These are phyloP conservation scores for Zoroaster sp. DNA, from an alignment of 53 echinoderm and acorn worm genomes.

Conservation along the genomic window DNA sequence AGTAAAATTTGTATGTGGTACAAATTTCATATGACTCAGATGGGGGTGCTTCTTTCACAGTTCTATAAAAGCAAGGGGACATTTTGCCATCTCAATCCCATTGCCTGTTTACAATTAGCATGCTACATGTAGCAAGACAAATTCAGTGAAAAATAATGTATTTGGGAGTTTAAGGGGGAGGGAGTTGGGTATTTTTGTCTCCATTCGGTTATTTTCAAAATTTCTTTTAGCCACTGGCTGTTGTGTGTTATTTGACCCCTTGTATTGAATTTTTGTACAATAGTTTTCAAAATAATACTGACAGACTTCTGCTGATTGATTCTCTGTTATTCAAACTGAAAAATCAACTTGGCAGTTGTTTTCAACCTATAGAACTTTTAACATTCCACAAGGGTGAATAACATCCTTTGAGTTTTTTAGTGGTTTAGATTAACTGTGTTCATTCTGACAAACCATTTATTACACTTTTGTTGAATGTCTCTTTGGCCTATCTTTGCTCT, in stretches of 20 bases:
- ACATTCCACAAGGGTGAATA: conserved; percentile 54
- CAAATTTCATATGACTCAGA: no score
- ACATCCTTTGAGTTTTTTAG: not conserved
- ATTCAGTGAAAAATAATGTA: no score
- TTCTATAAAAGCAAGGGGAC: no score
- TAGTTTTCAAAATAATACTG: not conserved
- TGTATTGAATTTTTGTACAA: not conserved
- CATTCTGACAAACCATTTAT: conserved; percentile 31
- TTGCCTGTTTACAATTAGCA: no score
- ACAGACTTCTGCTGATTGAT: not conserved
- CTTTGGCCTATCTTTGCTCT: not conserved
- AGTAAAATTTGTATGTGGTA: no score
- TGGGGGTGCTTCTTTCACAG: no score
- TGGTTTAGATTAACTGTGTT: not conserved
- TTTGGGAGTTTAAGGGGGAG: not conserved
- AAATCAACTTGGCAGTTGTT: conserved; percentile 9
- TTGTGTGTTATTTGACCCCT: not conserved
- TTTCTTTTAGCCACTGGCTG: not conserved
- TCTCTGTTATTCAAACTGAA: not conserved
- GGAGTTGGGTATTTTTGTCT: not conserved
- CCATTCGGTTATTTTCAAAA: not conserved
- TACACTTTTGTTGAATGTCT: not conserved
- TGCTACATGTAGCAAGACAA: no score
- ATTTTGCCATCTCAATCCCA: no score
- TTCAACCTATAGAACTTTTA: conserved; percentile 27